These are phyloP conservation scores for Ahaetulla prasina DNA, from an alignment of 2,113 vertebrate genomes.

Conservation along the genomic window DNA sequence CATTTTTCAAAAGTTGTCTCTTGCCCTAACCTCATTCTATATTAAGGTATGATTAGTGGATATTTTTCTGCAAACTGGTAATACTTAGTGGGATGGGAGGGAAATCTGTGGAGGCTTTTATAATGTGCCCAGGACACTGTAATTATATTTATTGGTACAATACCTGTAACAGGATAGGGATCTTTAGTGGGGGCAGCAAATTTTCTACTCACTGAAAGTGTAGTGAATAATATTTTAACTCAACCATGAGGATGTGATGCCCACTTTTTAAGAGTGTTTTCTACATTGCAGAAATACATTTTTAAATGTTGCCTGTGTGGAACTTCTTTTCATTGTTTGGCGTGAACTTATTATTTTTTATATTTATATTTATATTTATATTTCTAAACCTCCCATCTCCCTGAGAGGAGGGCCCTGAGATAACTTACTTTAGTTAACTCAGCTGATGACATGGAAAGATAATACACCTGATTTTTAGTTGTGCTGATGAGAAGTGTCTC, in stretches of 20 bases:
- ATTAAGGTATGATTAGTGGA: background rate
- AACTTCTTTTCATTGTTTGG: background rate
- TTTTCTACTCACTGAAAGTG: background rate
- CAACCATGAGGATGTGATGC: background rate
- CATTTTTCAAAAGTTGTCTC: background rate
- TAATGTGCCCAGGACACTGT: background rate
- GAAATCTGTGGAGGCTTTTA: background rate
- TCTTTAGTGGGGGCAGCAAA: background rate
- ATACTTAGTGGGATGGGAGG: background rate
- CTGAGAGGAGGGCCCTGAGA: background rate
- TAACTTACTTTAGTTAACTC: conserved; percentile 68
- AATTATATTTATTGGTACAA: background rate
- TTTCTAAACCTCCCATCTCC: background rate
- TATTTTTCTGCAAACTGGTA: background rate
- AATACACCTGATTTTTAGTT: conserved; percentile 80
- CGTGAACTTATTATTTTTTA: background rate
- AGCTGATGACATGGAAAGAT: conserved; percentile 73
- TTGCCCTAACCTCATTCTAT: background rate
- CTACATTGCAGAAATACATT: background rate
- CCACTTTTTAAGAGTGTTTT: background rate
- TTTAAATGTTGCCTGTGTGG: background rate
- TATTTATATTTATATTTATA: background rate
- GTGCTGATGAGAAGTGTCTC: conserved; percentile 81
- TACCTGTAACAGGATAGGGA: background rate
- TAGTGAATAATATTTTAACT: background rate